phyloP scores from a whole-genome alignment of 2,888 invertebrate species.

The Agriopis aurantiaria region DNA sequence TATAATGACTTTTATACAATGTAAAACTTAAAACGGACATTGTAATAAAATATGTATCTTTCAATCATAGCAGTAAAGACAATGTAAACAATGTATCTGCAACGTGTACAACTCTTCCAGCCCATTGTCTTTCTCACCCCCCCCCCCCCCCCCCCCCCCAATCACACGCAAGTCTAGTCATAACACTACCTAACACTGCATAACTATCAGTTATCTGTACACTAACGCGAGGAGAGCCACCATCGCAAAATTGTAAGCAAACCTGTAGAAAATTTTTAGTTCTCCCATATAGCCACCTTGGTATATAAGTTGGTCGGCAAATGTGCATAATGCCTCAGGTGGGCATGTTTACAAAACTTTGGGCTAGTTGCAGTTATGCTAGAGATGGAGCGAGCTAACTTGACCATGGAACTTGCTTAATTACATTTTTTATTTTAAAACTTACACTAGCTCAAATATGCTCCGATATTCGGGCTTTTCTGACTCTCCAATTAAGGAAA shows the following conservation, averaged over 20 bases:
- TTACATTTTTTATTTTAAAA: no score
- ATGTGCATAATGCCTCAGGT: slow-evolving; percentile 33
- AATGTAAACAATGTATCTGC: neutral
- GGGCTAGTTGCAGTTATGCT: slow-evolving; percentile 2
- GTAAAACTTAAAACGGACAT: neutral
- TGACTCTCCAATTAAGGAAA: no score
- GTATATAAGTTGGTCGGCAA: neutral
- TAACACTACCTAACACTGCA: slow-evolving; percentile 15
- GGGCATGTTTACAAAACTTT: slow-evolving; percentile 44
- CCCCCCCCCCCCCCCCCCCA: no score
- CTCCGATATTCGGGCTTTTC: neutral
- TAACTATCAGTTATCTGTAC: slow-evolving; percentile 7
- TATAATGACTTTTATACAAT: no score
- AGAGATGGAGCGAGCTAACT: slow-evolving; percentile 11
- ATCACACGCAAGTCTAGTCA: slow-evolving; percentile 14
- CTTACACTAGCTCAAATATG: no score
- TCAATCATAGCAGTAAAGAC: neutral
- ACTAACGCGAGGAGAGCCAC: neutral
- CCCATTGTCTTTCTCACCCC: no score
- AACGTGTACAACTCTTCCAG: no score
- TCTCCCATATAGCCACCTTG: neutral
- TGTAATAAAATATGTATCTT: neutral
- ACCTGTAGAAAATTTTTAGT: neutral
- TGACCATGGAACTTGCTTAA: neutral
- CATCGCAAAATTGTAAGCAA: neutral